Base-by-base conservation (phyloP, 2,797 vertebrate species). In the Gobio occitaniae region DNA sequence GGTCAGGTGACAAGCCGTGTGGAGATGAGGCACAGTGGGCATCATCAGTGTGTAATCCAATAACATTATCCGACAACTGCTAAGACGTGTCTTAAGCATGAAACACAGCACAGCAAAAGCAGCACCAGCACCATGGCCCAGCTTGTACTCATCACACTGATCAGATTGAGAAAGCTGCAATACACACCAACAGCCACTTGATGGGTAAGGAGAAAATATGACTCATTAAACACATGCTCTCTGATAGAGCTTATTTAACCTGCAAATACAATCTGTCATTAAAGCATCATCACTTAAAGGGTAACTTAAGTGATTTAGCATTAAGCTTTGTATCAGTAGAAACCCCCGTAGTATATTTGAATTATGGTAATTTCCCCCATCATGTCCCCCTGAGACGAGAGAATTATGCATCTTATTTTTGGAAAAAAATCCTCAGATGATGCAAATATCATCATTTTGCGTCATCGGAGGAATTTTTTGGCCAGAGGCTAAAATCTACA, bases 11-110 rank as follows among this genome's bases (percentile, higher is more conserved):
- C 75, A 72, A 44, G 72, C 74, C 75, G 85, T 7, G 79, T 89
- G 76, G 88, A 90, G 88, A 92, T 38, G 84, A 81, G 87, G 77
- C 85, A 79, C 59, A 82, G 83, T 74, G 81, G 41, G 70, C 87
- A 88, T 91, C 91, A 90, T 89, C 88, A 90, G 79, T 75, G 82
- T 80, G 85, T 90, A 93, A 93, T 92, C 90, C 91, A 91, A 87
- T 92, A 93, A 92, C 86, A 87, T 84, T 78, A 86, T 91, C 86
- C 82, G 86, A 88, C 89, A 86, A 89, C 36, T 77, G 88, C 89
- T 86, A 76, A 89, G 74, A 75, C 44, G 70, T 70, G 72, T 76
- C 89, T 89, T 85, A 83, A 44, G 86, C 84, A 82, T 44, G 4
- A 44, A 88, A 86, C 76, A 65, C 86, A 91, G 80, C 61, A 84